Conservation (phyloP, 2,888 invertebrate genomes). For the Orchesellides sinensis region DNA sequence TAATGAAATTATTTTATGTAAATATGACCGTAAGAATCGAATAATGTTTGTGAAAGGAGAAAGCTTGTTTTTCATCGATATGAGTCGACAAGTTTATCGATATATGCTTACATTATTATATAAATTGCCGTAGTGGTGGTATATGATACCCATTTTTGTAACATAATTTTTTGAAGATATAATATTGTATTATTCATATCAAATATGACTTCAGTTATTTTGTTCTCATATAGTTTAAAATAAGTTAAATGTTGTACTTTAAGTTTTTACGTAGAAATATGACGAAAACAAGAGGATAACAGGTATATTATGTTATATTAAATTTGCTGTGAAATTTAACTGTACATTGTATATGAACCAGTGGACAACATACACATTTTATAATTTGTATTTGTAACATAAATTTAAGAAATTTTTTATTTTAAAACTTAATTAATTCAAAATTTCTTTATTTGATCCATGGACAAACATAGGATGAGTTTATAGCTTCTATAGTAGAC, state of each 20-base stretch:
- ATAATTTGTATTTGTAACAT: not conserved
- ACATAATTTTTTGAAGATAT: constrained; percentile 7
- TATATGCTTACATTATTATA: no score
- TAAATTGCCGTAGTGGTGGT: not conserved
- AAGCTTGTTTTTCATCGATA: no score
- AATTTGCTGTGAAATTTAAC: not conserved
- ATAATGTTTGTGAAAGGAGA: no score
- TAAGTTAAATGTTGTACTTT: not conserved
- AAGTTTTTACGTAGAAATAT: not conserved
- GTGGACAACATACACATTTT: not conserved
- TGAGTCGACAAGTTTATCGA: no score
- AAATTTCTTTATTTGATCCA: not conserved
- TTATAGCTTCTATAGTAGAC: not conserved
- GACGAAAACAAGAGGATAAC: not conserved
- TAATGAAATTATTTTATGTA: not conserved
- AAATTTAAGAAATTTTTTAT: not conserved
- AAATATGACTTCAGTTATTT: not conserved
- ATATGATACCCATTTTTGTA: constrained; percentile 9
- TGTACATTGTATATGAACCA: not conserved
- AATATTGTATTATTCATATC: not conserved
- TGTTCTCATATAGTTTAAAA: not conserved
- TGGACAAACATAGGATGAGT: no score
- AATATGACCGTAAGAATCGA: no score
- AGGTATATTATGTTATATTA: not conserved
- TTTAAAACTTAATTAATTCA: not conserved